phyloP scores from a whole-genome alignment of 2,888 invertebrate species.

The Oscheius onirici region DNA sequence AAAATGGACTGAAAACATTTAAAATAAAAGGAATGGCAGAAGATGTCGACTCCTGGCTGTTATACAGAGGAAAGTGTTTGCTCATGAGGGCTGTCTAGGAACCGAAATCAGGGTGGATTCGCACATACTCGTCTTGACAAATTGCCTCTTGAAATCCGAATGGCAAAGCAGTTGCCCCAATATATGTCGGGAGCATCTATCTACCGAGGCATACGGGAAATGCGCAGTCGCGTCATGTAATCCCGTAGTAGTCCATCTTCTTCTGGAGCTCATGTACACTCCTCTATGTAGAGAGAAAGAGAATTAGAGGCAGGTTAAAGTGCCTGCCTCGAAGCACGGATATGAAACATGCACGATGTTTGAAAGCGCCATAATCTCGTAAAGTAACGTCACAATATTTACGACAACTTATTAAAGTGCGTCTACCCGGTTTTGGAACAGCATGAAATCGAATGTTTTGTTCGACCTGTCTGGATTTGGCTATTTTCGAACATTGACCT shows the following conservation, averaged over 20 bases:
- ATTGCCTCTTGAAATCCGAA: conserved; percentile 31
- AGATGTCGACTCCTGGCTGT: neutral
- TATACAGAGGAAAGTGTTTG: conserved; percentile 22
- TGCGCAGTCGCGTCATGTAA: conserved; percentile 1
- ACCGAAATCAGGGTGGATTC: conserved; percentile 19
- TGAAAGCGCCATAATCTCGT: too few species aligned
- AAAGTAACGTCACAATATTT: too few species aligned
- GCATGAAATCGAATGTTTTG: too few species aligned
- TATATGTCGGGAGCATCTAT: conserved; percentile 17
- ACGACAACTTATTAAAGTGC: too few species aligned
- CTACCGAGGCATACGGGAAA: conserved; percentile 12
- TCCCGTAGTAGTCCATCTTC: conserved; percentile 2
- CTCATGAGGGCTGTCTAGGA: neutral
- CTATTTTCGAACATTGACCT: too few species aligned
- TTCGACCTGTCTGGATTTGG: too few species aligned
- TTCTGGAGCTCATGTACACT: neutral
- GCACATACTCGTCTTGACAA: conserved; percentile 23
- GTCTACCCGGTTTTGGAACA: too few species aligned
- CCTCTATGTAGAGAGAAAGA: too few species aligned
- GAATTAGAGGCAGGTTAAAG: too few species aligned
- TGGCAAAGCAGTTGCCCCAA: conserved; percentile 13
- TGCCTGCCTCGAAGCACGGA: too few species aligned
- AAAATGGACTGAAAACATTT: too few species aligned
- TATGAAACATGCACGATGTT: too few species aligned
- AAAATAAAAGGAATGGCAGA: neutral